A percentile compares a stretch with the other conserved stretches of the same genome.
These are phyloP conservation scores for Tragelaphus strepsiceros DNA, from an alignment of 2,113 vertebrate species.

Conservation along the genomic window DNA sequence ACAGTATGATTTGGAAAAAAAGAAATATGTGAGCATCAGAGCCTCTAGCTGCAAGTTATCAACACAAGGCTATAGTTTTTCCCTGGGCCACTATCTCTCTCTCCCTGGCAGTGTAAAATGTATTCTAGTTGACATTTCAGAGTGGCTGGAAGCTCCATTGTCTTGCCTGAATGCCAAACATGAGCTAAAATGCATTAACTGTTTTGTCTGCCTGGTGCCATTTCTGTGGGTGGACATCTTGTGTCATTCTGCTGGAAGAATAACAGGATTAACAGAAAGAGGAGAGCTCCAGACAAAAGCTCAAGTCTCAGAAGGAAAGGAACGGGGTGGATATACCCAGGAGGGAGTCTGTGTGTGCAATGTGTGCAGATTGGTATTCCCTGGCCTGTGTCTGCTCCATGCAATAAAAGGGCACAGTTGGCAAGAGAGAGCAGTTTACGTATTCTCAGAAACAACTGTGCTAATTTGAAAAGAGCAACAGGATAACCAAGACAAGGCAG, in stretches of 20 bases:
- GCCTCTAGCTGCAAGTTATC: background rate
- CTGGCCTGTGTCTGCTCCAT: background rate
- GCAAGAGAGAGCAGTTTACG: background rate
- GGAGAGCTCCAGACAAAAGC: background rate
- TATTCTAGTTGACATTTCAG: conserved; percentile 27
- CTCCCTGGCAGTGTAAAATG: background rate
- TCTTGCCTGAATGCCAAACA: conserved; percentile 20
- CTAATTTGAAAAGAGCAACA: background rate
- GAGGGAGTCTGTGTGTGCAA: background rate
- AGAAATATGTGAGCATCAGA: background rate
- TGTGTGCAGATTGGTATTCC: accelerated
- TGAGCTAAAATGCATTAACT: background rate
- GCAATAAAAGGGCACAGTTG: background rate
- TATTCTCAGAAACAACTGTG: background rate
- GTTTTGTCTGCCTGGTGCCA: conserved; percentile 36
- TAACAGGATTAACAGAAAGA: background rate
- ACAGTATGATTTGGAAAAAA: background rate
- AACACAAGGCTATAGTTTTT: background rate
- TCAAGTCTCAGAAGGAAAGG: background rate
- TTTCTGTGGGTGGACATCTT: background rate
- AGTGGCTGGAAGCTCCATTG: background rate
- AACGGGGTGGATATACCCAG: accelerated
- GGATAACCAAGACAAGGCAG: background rate
- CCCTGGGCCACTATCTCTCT: background rate
- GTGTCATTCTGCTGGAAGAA: background rate